phyloP scores from a whole-genome alignment of 2,888 invertebrate species.

The Polyommatus iphigenia region DNA sequence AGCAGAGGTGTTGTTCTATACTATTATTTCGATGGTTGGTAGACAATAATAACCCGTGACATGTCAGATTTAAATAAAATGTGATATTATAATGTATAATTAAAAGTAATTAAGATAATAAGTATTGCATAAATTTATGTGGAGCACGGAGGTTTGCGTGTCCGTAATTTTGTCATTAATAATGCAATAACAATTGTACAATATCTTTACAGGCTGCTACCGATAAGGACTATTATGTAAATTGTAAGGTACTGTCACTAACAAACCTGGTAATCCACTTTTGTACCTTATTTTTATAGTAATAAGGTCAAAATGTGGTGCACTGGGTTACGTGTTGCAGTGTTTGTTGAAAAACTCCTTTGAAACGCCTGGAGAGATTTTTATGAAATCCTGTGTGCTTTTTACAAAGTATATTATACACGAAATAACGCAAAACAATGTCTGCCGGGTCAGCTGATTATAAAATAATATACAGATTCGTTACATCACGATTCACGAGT shows the following conservation, averaged over 20 bases:
- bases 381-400: neutral
- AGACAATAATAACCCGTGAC: neutral
- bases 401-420: neutral
- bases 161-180: conserved; percentile 16
- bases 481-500: neutral
- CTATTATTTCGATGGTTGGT: neutral
- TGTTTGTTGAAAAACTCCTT: neutral
- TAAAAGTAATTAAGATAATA: neutral
- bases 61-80: neutral
- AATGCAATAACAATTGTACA: conserved; percentile 27
- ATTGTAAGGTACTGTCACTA: neutral
- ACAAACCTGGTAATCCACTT: neutral
- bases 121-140: conserved; percentile 1
- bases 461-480: neutral
- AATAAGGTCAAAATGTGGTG: neutral
- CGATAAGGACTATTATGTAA: conserved; percentile 12
- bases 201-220: conserved; percentile 6
- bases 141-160: neutral
- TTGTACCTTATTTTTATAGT: neutral
- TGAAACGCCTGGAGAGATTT: neutral
- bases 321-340: neutral
- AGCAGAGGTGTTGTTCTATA: too few relatives aligned
- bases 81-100: neutral
- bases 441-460: neutral
- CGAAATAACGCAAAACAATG: neutral